Evolutionary conservation across 2,888 invertebrate genomes (phyloP).

Genomic region (Mesopsocus fuscifrons): DNA sequence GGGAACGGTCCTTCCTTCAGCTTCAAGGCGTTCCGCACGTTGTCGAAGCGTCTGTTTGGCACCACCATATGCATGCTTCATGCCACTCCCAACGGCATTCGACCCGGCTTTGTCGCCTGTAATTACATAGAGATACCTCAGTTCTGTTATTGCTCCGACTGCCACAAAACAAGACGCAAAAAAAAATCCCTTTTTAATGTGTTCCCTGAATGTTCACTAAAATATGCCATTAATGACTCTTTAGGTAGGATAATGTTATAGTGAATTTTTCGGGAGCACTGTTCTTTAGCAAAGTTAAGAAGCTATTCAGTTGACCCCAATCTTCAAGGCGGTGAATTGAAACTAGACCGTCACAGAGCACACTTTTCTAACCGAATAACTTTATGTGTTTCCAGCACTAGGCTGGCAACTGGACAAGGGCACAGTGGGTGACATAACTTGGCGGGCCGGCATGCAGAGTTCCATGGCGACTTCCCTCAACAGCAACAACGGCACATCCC

Average conservation of each 20-base stretch:
- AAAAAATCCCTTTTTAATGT: slow-evolving; percentile 8
- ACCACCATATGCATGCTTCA: slow-evolving; percentile 38
- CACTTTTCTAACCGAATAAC: too few species aligned
- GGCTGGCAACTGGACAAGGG: slow-evolving; percentile 74
- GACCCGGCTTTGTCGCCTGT: slow-evolving; percentile 62
- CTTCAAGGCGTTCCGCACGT: slow-evolving; percentile 30
- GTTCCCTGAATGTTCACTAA: slow-evolving; percentile 13
- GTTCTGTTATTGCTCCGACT: slow-evolving; percentile 9
- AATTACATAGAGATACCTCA: slow-evolving; percentile 26
- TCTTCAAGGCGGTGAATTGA: too few species aligned
- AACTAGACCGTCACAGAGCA: too few species aligned
- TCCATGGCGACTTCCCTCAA: slow-evolving; percentile 68
- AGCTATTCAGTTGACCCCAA: too few species aligned
- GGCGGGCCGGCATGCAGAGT: slow-evolving; percentile 45
- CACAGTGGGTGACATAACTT: slow-evolving; percentile 74
- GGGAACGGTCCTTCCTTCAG: slow-evolving; percentile 68
- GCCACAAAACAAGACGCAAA: too few species aligned
- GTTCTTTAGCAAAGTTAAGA: too few species aligned
- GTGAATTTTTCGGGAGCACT: too few species aligned
- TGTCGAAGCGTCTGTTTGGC: slow-evolving; percentile 40
- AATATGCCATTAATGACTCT: not conserved
- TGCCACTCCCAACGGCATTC: slow-evolving; percentile 54
- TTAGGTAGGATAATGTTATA: not conserved
- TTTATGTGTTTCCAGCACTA: slow-evolving; percentile 48
- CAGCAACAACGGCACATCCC: slow-evolving; percentile 49